Conservation (phyloP, 2,888 invertebrate genomes). For the Epirrhoe tristata region DNA sequence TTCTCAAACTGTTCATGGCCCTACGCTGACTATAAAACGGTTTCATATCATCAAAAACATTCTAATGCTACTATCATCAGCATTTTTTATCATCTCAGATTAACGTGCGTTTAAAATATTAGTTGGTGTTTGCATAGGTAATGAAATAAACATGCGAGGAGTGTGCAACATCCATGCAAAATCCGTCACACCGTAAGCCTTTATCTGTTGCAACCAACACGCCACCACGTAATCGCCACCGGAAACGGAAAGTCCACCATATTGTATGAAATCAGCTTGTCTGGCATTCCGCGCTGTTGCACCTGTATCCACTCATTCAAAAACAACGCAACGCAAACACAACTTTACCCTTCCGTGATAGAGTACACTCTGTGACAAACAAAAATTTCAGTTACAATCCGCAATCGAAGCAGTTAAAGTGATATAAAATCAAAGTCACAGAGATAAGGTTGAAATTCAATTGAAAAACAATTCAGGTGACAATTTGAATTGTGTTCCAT, state of each 20-base stretch:
- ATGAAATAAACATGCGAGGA: conserved; percentile 11
- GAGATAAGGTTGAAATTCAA: conserved; percentile 55
- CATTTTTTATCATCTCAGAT: neutral
- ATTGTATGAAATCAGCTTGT: conserved; percentile 81
- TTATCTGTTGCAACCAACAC: conserved; percentile 54
- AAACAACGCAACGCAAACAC: conserved; percentile 27
- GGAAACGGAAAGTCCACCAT: conserved; percentile 82
- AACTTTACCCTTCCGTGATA: conserved; percentile 13
- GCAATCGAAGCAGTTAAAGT: conserved; percentile 36
- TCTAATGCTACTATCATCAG: neutral
- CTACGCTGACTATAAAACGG: too few relatives aligned
- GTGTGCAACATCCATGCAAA: conserved; percentile 33
- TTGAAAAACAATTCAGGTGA: conserved; percentile 66
- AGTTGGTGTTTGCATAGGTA: conserved; percentile 6
- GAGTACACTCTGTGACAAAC: neutral
- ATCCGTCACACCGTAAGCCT: conserved; percentile 44
- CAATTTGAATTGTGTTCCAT: conserved; percentile 74
- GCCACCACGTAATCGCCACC: conserved; percentile 71
- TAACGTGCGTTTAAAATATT: neutral
- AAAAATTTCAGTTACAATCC: conserved; percentile 38
- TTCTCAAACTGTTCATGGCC: too few relatives aligned
- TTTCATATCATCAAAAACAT: neutral
- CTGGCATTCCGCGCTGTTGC: conserved; percentile 80
- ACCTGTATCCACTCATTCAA: conserved; percentile 55
- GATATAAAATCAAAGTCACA: conserved; percentile 35